These are phyloP conservation scores for Hemiscyllium ocellatum DNA, from an alignment of 2,113 vertebrate species.

Conservation along the genomic window DNA sequence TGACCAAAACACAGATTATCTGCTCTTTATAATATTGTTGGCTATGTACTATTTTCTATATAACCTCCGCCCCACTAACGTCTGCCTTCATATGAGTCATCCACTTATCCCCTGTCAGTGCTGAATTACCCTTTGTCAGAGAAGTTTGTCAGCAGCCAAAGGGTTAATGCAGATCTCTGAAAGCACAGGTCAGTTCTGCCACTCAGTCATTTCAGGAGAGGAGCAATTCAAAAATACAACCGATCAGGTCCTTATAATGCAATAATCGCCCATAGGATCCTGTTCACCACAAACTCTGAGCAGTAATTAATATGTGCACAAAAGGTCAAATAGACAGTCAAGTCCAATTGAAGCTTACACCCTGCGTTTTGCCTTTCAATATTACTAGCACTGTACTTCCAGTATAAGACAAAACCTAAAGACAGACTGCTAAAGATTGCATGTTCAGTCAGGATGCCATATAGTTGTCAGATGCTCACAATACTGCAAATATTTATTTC, in stretches of 20 bases:
- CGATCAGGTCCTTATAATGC: neutral
- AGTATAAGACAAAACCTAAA: neutral
- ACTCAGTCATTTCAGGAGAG: neutral
- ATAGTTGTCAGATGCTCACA: neutral
- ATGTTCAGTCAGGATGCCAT: neutral
- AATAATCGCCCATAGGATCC: neutral
- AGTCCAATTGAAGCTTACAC: neutral
- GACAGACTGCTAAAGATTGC: neutral
- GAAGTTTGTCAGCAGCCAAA: neutral
- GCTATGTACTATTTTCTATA: neutral
- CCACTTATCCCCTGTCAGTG: neutral
- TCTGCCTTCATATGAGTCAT: neutral
- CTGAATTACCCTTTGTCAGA: neutral
- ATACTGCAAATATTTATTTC: neutral
- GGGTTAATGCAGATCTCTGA: conserved; percentile 2
- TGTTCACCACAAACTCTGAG: neutral
- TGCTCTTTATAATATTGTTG: neutral
- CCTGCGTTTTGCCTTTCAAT: neutral
- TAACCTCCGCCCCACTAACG: neutral
- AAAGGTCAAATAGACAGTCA: neutral
- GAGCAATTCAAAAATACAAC: neutral
- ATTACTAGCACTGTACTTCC: neutral
- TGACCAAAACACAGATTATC: neutral
- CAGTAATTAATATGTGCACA: neutral
- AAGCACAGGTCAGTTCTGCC: neutral